Evolutionary conservation across 2,888 invertebrate genomes (phyloP), one percentile per base, ranked within the genome.

Genomic region (Scaptomyza parva): DNA sequence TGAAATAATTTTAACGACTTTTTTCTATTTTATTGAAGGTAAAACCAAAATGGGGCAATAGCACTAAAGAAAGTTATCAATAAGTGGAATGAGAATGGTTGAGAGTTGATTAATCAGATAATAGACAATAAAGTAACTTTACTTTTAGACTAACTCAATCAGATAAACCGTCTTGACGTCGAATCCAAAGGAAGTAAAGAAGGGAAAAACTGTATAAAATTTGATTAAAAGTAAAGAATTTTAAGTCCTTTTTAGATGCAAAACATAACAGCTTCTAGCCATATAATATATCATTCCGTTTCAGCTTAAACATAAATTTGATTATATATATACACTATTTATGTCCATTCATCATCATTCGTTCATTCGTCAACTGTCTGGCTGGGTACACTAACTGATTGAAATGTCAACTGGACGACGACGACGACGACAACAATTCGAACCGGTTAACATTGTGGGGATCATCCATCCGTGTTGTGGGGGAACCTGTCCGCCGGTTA

Each of bases 391-490:
- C n/a, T 41, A 22, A 28, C 57, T 67, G 61, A 71, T 59, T 71
- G 61, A 71, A 71, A 71, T 71, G 72, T 71, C 71, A 72, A 48
- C 54, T 47, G 47, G 39, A n/a, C n/a, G n/a, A n/a, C n/a, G n/a
- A n/a, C n/a, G n/a, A n/a, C n/a, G 40, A 9, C 37, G 61, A 51
- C 39, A 11, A 8, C 2, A 50, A 17, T 39, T 22, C 18, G 40
- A 72, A 59, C 62, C 62, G 67, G 72, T 71, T 71, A 8, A 40
- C 18, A 22, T 33, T 35, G 22, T 33, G 43, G 28, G 18, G 30
- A 18, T 30, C 47, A 47, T 30, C 20, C 47, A 47, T 30, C 20
- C 47, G 47, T 9, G 37, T 30, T 12, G 30, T 12, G 28, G 30
- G 12, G 28, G 12, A 28, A 28, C 45, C 45, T 47, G 45, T 47